phyloP scores from a whole-genome alignment of 2,113 vertebrate genomes.

The Istiophorus platypterus region DNA sequence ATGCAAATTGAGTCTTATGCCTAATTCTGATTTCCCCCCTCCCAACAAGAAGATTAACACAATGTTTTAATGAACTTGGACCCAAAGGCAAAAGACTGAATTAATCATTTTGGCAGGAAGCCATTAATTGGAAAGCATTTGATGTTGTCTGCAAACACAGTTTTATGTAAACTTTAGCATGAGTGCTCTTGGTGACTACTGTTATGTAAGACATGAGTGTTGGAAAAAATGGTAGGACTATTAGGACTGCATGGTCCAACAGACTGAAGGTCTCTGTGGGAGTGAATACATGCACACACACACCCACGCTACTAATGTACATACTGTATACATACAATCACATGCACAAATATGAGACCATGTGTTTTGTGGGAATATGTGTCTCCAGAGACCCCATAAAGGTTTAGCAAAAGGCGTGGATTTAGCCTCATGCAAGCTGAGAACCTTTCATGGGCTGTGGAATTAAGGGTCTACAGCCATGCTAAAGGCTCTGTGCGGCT shows the following conservation, averaged over 20 bases:
- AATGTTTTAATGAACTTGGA: constrained; percentile 45
- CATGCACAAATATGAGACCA: not conserved
- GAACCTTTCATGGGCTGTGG: not conserved
- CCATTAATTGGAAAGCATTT: not conserved
- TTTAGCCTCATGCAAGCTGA: not conserved
- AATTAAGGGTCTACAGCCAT: not conserved
- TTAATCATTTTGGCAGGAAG: constrained; percentile 46
- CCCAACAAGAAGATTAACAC: constrained; percentile 34
- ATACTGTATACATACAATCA: constrained; percentile 1
- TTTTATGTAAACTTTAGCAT: constrained; percentile 8
- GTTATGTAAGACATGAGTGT: not conserved
- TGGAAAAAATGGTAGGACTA: not conserved
- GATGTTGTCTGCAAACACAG: not conserved
- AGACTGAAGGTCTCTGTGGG: constrained; percentile 28
- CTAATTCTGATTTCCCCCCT: constrained; percentile 29
- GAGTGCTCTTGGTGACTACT: not conserved
- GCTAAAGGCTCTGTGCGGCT: not conserved
- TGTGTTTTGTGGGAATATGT: not conserved
- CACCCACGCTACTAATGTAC: not conserved
- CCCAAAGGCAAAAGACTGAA: constrained; percentile 35
- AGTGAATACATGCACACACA: not conserved
- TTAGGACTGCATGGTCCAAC: not conserved
- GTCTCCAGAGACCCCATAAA: not conserved
- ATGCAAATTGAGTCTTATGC: constrained; percentile 36
- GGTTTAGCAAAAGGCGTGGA: not conserved